Percentiles rank a stretch among this genome's conserved stretches.
phyloP scores from a whole-genome alignment of 1,140 invertebrate species.

The Danaus melanippus region DNA sequence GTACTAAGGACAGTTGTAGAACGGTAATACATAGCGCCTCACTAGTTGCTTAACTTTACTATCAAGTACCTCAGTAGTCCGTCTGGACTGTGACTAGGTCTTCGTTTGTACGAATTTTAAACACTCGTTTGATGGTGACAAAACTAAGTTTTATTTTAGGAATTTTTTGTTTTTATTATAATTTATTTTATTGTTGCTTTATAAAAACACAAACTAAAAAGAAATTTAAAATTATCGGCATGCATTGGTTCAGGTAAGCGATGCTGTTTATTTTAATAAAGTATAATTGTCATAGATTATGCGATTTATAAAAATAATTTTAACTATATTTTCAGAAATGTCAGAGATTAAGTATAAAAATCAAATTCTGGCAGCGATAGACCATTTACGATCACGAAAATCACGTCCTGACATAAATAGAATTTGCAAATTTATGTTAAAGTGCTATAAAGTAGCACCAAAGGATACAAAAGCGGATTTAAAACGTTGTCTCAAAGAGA shows the following conservation, averaged over 20 bases:
- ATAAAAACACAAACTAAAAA: slow-evolving; percentile 16
- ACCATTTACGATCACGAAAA: slow-evolving; percentile 85
- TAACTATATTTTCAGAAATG: slow-evolving; percentile 49
- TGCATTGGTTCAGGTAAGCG: slow-evolving; percentile 55
- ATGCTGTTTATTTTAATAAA: slow-evolving; percentile 3
- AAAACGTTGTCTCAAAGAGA: slow-evolving; percentile 81
- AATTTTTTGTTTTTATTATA: slow-evolving; percentile 10
- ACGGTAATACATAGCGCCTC: too few species aligned
- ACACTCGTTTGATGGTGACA: too few species aligned
- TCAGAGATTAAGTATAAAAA: slow-evolving; percentile 78
- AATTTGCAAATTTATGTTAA: slow-evolving; percentile 85
- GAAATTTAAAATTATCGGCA: slow-evolving; percentile 46
- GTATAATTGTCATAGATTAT: background rate
- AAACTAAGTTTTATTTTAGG: too few species aligned
- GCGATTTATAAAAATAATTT: too few species aligned
- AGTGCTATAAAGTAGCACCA: slow-evolving; percentile 80
- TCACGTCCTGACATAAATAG: slow-evolving; percentile 86
- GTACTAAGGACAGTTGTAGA: too few species aligned
- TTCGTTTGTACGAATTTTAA: too few species aligned
- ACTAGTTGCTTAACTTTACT: too few species aligned
- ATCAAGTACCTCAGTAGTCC: too few species aligned
- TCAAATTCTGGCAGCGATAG: slow-evolving; percentile 86
- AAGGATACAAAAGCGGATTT: slow-evolving; percentile 82
- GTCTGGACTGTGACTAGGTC: too few species aligned
- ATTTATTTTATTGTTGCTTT: slow-evolving; percentile 8